Base-by-base conservation (phyloP, 2,797 vertebrate species). In the Hypotaenidia okinawae region DNA sequence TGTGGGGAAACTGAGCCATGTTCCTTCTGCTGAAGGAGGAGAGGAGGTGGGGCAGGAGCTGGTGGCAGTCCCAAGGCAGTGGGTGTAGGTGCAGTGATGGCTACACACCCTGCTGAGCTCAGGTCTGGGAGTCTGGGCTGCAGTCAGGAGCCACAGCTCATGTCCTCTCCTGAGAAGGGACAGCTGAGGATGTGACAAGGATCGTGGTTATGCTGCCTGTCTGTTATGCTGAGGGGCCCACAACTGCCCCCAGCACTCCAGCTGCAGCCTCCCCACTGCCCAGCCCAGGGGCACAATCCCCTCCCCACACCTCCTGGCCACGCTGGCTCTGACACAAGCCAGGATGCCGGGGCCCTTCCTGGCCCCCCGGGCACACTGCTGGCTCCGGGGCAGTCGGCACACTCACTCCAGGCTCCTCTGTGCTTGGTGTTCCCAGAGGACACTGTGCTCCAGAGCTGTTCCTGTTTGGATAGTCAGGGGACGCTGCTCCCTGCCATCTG, bases 51-150 rank as follows among this genome's bases (percentile, higher is more conserved):
- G 28, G 24, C 49, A 41, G 69, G 54, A 78, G 73, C 33, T 23
- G 32, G 6, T 21, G 32, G 7, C 23, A 35, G 51, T 10, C 54
- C n/a, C 9, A 7, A 41, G 80, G 7, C 49, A 51, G 33, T 22
- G 39, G 67, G 18, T 57, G 9, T 1, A 45, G 37, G 35, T 59
- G 63, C 52, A 39, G 63, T 82, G 49, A 7, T 16, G n/a, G 33
- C 35, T 64, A 30, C 1, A 1, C 5, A 9, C 3, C 51, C n/a
- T 54, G 13, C 79, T 73, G 72, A 47, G 23, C 39, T 30, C 52
- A 15, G 39, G 5, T 45, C 49, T 59, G 0, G 0, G 18, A 45
- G 58, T 22, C 51, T 2, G 10, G 14, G 8, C 78, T 77, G 47
- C 43, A 17, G 7, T 43, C 16, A 17, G 41, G 41, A 87, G 37